Base-by-base conservation (phyloP, 2,888 invertebrate species). In the Cyaniris semiargus region DNA sequence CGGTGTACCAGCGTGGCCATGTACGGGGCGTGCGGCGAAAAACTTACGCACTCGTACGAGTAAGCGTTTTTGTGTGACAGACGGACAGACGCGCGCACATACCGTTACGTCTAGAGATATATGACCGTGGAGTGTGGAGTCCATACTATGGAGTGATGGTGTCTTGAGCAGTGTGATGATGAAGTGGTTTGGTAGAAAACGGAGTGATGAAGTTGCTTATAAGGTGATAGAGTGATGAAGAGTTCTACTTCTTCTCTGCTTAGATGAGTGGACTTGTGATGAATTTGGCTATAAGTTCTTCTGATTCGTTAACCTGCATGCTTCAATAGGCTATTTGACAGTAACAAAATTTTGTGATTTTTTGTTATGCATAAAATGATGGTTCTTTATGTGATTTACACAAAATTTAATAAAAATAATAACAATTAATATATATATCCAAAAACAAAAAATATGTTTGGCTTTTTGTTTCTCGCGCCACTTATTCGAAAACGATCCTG, bases 1-100 rank as follows among this genome's bases (percentile, higher is more conserved):
- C 66, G 66, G 66, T 66, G 66, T 66, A 15, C 1, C 27, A 66
- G 66, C 66, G 66, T 66, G 66, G 31, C 66, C 66, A 66, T 66
- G 27, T 66, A 66, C 66, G 66, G 66, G 31, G 66, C 27, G 66
- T 15, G 66, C 27, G 66, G 27, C 27, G 27, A 66, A 66, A 66
- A 66, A 31, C 66, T 66, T 66, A 66, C 66, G 66, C 66, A 66
- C 66, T 31, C 27, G 66, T 66, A 66, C 23, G 66, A 27, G 66
- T 66, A 31, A 66, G 27, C 60, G 60, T 60, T 66, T 31, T 66
- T 66, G 66, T 27, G 66, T 53, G 53, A 53, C 53, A 53, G 53
- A 53, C 27, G 27, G 66, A 66, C 27, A 66, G 66, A 66, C 66
- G 60, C 23, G 58, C n/a, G 66, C 27, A 31, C 21, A 60, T 18